phyloP scores from a whole-genome alignment of 2,113 vertebrate genomes.

The Nycticorax nycticorax region DNA sequence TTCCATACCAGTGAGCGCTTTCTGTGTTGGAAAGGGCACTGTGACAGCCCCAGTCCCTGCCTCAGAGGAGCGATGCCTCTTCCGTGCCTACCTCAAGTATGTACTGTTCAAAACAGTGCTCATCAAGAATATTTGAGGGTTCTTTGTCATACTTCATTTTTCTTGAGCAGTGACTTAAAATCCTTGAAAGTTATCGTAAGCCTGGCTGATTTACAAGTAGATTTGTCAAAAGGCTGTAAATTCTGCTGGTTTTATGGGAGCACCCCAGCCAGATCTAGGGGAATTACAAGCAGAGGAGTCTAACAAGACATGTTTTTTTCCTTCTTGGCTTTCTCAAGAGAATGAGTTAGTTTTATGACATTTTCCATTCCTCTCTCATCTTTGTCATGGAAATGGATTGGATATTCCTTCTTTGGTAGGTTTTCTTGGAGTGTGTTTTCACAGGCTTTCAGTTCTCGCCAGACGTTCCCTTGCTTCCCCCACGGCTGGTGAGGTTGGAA shows the following conservation, averaged over 20 bases:
- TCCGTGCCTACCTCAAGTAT: neutral
- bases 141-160: neutral
- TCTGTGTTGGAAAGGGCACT: fast-evolving
- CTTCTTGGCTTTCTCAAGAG: neutral
- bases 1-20: neutral
- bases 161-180: neutral
- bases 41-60: neutral
- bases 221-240: neutral
- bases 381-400: neutral
- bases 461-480: neutral
- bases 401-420: neutral
- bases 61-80: neutral
- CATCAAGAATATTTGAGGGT: neutral
- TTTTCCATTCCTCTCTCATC: neutral
- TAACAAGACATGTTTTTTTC: neutral
- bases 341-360: neutral
- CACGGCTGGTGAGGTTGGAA: neutral
- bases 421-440: neutral
- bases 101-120: neutral
- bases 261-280: neutral
- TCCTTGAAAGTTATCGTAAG: neutral
- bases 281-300: neutral
- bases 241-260: neutral
- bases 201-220: neutral
- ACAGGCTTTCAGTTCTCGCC: neutral